Conservation (phyloP, 2,888 invertebrate species). For the Carpatolechia fugitivella region DNA sequence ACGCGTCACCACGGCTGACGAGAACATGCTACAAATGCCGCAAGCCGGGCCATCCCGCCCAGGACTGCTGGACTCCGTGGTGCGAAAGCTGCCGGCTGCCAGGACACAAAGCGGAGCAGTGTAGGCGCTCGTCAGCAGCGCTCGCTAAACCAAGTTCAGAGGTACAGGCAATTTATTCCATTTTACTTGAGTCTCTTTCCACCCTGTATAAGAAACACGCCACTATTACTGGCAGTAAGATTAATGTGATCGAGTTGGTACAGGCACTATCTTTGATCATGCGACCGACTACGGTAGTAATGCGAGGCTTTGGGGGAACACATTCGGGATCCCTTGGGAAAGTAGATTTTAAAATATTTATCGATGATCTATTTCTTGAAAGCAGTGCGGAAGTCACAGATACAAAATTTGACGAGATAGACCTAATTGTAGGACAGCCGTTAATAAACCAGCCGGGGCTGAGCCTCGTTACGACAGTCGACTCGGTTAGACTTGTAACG, state of each 20-base stretch:
- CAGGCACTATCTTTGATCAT: slow-evolving; percentile 13
- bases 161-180: slow-evolving; percentile 15
- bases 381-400: slow-evolving; percentile 7
- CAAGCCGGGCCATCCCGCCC: slow-evolving; percentile 20
- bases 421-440: slow-evolving; percentile 16
- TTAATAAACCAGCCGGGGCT: slow-evolving; percentile 18
- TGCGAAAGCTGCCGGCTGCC: slow-evolving; percentile 22
- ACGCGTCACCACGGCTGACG: not conserved
- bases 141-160: slow-evolving; percentile 3
- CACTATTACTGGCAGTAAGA: slow-evolving; percentile 21
- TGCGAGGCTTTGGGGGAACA: slow-evolving; percentile 22
- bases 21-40: slow-evolving; percentile 25
- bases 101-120: slow-evolving; percentile 21
- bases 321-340: slow-evolving; percentile 11
- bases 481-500: slow-evolving; percentile 15
- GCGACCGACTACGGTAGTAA: slow-evolving; percentile 7
- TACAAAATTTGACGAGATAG: not conserved
- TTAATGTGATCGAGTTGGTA: slow-evolving; percentile 12
- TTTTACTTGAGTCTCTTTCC: slow-evolving; percentile 1
- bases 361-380: slow-evolving; percentile 7
- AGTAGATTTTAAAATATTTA: not conserved
- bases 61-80: slow-evolving; percentile 16
- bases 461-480: slow-evolving; percentile 12
- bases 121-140: slow-evolving; percentile 18
- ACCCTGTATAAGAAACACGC: slow-evolving; percentile 15